Base-by-base conservation (phyloP, 1,140 invertebrate genomes). In the Drosophila bifasciata region DNA sequence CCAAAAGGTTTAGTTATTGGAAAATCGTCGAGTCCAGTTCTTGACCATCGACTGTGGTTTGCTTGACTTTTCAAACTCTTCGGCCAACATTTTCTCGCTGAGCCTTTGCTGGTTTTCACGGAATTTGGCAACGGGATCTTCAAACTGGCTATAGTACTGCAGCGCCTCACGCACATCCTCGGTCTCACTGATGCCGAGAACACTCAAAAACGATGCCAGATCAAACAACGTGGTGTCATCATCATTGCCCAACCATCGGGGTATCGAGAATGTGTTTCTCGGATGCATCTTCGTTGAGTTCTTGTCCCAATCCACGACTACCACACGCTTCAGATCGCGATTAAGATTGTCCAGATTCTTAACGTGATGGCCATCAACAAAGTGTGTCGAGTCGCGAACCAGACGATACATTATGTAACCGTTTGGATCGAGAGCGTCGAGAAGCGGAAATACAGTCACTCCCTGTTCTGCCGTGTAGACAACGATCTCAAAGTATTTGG, bases 331-430 rank as follows among this genome's bases (percentile, higher is more conserved):
- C 19, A 99, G 93, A 93, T 99, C 98, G 63, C 99, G 93, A 91
- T 99, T 99, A 9, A 99, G 92, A 78, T 96, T 96, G 78, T 96
- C 95, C 45, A 99, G 93, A 93, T 99, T 98, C 93, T 99, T 99
- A 0, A 99, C 95, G 92, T 99, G 98, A 83, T 97, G 95, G 0
- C 98, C 98, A 89, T 98, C 95, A 48, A 96, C 94, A 93, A 99
- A 99, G 83, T 97, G 95, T 3, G 99, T 99, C 0, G 98, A 97
- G 93, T 99, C 99, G 76, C 98, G 93, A 73, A 98, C 98, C 51
- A 99, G 92, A 74, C 97, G 94, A 91, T 99, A 99, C 92, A 96
- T 96, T 51, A 99, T 97, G 43, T 92, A 92, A 52, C 94, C 94
- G 90, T 98, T 96, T 1, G 97, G 97, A 93, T 99, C 99, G 19